Conservation (phyloP, 2,888 invertebrate genomes). For the Catocala sponsa region DNA sequence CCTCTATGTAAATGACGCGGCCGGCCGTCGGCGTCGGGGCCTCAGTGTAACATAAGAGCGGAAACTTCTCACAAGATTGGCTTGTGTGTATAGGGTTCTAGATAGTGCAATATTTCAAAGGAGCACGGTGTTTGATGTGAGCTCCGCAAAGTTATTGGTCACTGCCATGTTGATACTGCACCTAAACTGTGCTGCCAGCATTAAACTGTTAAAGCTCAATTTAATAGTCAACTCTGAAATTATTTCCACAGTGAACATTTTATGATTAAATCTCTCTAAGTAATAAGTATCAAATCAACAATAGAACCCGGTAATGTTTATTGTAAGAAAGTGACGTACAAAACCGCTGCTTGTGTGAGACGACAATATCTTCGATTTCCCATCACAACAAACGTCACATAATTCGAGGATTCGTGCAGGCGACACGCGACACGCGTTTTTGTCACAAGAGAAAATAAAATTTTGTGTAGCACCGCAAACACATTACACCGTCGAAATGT, state of each 20-base stretch:
- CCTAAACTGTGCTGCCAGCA: too few relatives aligned
- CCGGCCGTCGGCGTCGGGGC: constrained; percentile 23
- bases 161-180: background rate
- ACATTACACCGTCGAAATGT: constrained; percentile 79
- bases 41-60: constrained; percentile 32
- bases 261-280: too few relatives aligned
- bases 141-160: background rate
- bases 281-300: background rate
- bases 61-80: constrained; percentile 34
- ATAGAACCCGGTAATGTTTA: too few relatives aligned
- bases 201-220: too few relatives aligned
- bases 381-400: constrained; percentile 50
- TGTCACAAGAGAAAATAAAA: constrained; percentile 64
- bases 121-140: constrained; percentile 1
- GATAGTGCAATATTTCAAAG: constrained; percentile 16
- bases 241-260: too few relatives aligned
- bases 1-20: constrained; percentile 62
- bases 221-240: too few relatives aligned
- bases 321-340: background rate
- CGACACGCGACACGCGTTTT: constrained; percentile 57
- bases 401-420: constrained; percentile 48
- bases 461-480: constrained; percentile 75
- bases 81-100: constrained; percentile 6
- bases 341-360: constrained; percentile 7
- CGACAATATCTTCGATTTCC: constrained; percentile 44